Evolutionary conservation across 2,888 invertebrate genomes (phyloP).

Genomic region (Axea sp.): DNA sequence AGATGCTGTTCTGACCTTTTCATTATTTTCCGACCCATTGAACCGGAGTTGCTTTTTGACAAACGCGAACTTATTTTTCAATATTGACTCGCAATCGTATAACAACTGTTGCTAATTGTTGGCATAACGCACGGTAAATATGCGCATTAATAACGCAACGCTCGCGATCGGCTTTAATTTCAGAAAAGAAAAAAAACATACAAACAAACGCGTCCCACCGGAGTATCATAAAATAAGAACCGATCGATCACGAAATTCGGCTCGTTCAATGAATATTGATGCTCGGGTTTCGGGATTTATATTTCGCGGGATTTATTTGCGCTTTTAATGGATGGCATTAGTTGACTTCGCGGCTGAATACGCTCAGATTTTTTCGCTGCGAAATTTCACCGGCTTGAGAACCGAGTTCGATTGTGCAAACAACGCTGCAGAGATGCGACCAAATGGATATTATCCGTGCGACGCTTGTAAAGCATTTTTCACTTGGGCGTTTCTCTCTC

Average conservation of each 20-base stretch:
- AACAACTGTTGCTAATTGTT: constrained; percentile 4
- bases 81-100: too few species aligned
- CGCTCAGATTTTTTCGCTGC: constrained; percentile 23
- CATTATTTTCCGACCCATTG: constrained; percentile 3
- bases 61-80: constrained; percentile 15
- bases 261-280: constrained; percentile 26
- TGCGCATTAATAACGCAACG: constrained; percentile 9
- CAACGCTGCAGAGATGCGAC: background rate
- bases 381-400: too few species aligned
- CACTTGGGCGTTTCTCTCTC: too few species aligned
- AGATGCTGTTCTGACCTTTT: background rate
- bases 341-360: background rate
- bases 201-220: background rate
- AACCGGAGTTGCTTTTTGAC: constrained; percentile 2
- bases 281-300: constrained; percentile 1
- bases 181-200: too few species aligned
- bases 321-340: constrained; percentile 30
- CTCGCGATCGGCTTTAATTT: background rate
- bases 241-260: background rate
- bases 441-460: too few species aligned
- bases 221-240: constrained; percentile 10
- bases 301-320: constrained; percentile 17
- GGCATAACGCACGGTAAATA: background rate
- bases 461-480: too few species aligned
- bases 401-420: too few species aligned